phyloP scores from a whole-genome alignment of 2,888 invertebrate species.

The Crepidodera aurea region DNA sequence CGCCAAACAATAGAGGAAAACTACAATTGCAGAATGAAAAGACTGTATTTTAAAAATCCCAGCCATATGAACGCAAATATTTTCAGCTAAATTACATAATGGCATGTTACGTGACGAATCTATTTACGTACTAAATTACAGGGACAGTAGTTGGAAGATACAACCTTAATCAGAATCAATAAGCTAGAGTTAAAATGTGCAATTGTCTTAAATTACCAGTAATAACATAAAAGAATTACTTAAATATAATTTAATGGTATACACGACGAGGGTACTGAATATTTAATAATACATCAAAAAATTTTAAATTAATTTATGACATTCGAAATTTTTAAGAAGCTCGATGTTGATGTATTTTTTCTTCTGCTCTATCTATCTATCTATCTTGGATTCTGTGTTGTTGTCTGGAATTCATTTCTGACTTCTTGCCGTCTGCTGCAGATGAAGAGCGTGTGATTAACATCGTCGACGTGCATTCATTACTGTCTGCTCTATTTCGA shows the following conservation, averaged over 20 bases:
- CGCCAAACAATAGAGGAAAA: constrained; percentile 31
- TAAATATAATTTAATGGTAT: background rate
- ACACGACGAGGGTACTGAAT: background rate
- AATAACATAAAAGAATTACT: constrained; percentile 16
- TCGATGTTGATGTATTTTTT: too few relatives aligned
- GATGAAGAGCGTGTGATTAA: too few relatives aligned
- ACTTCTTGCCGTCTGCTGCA: too few relatives aligned
- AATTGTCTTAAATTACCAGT: constrained; percentile 23
- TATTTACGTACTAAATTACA: constrained; percentile 33
- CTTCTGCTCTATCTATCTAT: too few relatives aligned
- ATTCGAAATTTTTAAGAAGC: too few relatives aligned
- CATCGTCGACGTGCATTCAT: too few relatives aligned
- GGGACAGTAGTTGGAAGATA: constrained; percentile 11
- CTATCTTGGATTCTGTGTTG: too few relatives aligned
- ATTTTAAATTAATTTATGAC: too few relatives aligned
- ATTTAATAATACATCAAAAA: too few relatives aligned
- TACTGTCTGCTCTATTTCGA: too few relatives aligned
- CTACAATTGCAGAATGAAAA: constrained; percentile 37
- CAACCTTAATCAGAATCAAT: constrained; percentile 34
- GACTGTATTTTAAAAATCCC: constrained; percentile 36
- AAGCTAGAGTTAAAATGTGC: constrained; percentile 23
- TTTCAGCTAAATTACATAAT: constrained; percentile 34
- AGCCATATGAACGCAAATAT: constrained; percentile 31
- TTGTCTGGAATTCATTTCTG: too few relatives aligned
- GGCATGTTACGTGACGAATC: constrained; percentile 18